Evolutionary conservation across 1,140 invertebrate species (phyloP), one percentile per base, ranked within the genome.

Genomic region (Lepidotrigona ventralis): DNA sequence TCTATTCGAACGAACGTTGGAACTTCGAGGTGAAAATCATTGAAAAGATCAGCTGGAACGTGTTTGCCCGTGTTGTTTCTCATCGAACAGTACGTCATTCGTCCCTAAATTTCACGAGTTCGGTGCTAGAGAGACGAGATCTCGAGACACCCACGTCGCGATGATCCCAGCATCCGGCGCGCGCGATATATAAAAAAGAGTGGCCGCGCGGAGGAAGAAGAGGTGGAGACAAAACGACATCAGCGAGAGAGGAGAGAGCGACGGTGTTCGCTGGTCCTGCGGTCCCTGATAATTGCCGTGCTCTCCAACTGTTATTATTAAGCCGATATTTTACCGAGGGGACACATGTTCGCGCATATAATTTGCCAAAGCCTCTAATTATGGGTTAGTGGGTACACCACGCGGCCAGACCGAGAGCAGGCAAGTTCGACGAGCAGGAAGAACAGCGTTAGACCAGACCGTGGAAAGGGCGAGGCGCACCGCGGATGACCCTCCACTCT

Each of bases 241-340:
- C 74, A 51, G 74, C 56, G 83, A 81, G 78, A 56, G 78, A 56
- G 78, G 9, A 9, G 53, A 54, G 53, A 17, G 17, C 15, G 60
- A 64, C 5, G n/a, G 63, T 64, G 81, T 91, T 90, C 86, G 88
- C 90, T 92, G 39, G 39, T 89, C 91, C 91, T 89, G 82, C 90
- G 90, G 91, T 90, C 91, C 90, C 91, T 93, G 91, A 94, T 94
- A 94, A 94, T 94, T 94, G 92, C 92, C 86, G 92, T 93, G 91
- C 93, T 91, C 92, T 93, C 91, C 91, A 93, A 94, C 93, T 93
- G 92, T 94, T 94, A 94, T 94, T 94, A 94, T 94, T 94, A 94
- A 94, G 92, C 93, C 93, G 93, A 94, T 93, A 93, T 94, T 94
- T 94, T 93, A 93, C 93, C 92, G 89, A 94, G 92, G 91, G 93